phyloP scores from a whole-genome alignment of 1,140 invertebrate genomes.

The Drosophila ananassae region DNA sequence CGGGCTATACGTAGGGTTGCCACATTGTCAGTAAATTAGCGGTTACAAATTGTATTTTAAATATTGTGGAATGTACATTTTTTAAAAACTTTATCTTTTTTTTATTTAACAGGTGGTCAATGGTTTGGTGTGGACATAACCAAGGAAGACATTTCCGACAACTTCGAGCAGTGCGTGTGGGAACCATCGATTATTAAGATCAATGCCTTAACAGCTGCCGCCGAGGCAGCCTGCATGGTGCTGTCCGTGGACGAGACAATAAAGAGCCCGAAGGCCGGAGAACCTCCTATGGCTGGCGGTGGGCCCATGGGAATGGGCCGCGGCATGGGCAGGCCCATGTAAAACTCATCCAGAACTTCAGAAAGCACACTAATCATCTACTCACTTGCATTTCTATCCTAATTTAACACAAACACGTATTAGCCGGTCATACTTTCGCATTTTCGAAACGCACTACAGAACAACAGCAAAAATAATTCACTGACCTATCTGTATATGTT shows the following conservation, averaged over 20 bases:
- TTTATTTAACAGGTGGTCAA: constrained; percentile 85
- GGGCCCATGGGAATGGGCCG: constrained; percentile 85
- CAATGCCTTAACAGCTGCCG: constrained; percentile 97
- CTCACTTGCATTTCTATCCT: constrained; percentile 61
- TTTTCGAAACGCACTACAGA: constrained; percentile 45
- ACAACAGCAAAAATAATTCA: constrained; percentile 53
- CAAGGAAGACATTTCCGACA: constrained; percentile 97
- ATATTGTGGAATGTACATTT: background rate
- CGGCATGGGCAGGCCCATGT: constrained; percentile 89
- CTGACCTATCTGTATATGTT: constrained; percentile 67
- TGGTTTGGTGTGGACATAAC: constrained; percentile 99
- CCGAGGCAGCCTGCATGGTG: constrained; percentile 97
- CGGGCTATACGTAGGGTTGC: constrained; percentile 52
- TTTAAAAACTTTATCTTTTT: background rate
- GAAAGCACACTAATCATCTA: constrained; percentile 47
- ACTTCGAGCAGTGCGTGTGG: constrained; percentile 97
- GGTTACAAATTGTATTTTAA: constrained; percentile 4
- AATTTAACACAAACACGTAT: constrained; percentile 73
- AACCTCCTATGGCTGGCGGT: constrained; percentile 85
- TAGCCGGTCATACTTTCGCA: constrained; percentile 59
- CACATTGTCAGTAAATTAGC: constrained; percentile 29
- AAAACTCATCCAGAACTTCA: constrained; percentile 48
- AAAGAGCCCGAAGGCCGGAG: constrained; percentile 92
- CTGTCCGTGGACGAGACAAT: constrained; percentile 99
- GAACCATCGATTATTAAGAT: constrained; percentile 98